Conservation (phyloP, 2,888 invertebrate genomes). For the Sesia bembeciformis region DNA sequence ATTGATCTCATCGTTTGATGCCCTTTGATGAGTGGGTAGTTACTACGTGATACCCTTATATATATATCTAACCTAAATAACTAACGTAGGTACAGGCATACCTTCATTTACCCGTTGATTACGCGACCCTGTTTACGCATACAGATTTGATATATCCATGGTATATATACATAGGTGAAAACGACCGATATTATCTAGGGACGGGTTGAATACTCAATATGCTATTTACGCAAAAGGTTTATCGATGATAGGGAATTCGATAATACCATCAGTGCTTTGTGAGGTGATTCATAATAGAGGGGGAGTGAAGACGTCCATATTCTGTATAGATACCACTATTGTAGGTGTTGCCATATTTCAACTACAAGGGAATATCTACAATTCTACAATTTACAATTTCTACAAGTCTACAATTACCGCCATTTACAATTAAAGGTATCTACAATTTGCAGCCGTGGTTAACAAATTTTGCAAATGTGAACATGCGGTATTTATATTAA, state of each 20-base stretch:
- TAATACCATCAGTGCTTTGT: conserved; percentile 35
- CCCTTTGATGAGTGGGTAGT: too few relatives aligned
- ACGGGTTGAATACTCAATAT: conserved; percentile 42
- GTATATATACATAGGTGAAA: conserved; percentile 7
- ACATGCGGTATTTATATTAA: too few relatives aligned
- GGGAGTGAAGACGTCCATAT: conserved; percentile 20
- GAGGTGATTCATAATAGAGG: conserved; percentile 38
- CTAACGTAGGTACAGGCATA: not conserved
- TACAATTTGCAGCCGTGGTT: too few relatives aligned
- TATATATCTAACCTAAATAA: too few relatives aligned
- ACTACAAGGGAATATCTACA: too few relatives aligned
- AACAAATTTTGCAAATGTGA: too few relatives aligned
- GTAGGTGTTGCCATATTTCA: too few relatives aligned
- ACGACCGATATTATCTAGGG: conserved; percentile 28
- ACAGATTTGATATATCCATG: not conserved
- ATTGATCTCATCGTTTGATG: too few relatives aligned
- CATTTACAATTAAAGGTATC: too few relatives aligned
- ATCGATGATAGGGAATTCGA: conserved; percentile 46
- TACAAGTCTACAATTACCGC: too few relatives aligned
- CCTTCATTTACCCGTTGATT: not conserved
- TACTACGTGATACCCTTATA: too few relatives aligned
- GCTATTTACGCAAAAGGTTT: conserved; percentile 61
- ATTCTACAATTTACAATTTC: too few relatives aligned
- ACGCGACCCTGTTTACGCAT: not conserved
- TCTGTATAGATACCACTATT: not conserved